Evolutionary conservation across 2,888 invertebrate species (phyloP).

Genomic region (Asteroscopus sphinx): DNA sequence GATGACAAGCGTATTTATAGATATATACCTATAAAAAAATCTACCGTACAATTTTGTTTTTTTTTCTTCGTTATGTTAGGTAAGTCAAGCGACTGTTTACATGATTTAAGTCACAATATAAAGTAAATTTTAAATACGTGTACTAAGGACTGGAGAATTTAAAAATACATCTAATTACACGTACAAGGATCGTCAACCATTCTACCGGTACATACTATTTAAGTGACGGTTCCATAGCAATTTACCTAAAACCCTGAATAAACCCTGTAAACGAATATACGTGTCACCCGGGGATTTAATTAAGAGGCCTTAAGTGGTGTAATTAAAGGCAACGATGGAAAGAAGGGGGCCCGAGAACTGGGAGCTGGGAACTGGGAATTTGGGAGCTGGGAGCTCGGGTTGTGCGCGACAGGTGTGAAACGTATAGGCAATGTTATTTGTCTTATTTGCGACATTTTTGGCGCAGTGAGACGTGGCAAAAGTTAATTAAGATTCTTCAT

Average conservation of each 20-base stretch:
- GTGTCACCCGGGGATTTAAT: conserved; percentile 70
- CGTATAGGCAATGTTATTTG: conserved; percentile 26
- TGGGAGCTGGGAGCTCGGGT: neutral
- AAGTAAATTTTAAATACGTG: too few relatives aligned
- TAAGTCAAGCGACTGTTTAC: too few relatives aligned
- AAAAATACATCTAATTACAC: conserved; percentile 23
- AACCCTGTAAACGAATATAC: conserved; percentile 61
- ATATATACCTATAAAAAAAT: too few relatives aligned
- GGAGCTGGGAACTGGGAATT: neutral
- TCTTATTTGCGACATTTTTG: conserved; percentile 25
- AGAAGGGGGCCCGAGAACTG: conserved; percentile 29
- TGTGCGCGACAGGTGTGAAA: conserved; percentile 27
- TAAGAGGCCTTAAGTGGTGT: conserved; percentile 72
- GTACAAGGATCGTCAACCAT: conserved; percentile 14
- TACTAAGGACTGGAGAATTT: too few relatives aligned
- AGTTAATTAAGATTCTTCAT: conserved; percentile 42
- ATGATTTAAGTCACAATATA: too few relatives aligned
- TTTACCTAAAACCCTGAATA: conserved; percentile 56
- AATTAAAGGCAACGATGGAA: conserved; percentile 68
- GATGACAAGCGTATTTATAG: too few relatives aligned
- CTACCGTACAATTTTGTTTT: too few relatives aligned
- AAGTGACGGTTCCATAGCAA: conserved; percentile 35
- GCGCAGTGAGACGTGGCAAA: conserved; percentile 7
- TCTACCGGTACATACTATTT: conserved; percentile 8
- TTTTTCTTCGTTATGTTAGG: too few relatives aligned